Conservation (phyloP, 2,113 vertebrate genomes). For the Erythrolamprus reginae region DNA sequence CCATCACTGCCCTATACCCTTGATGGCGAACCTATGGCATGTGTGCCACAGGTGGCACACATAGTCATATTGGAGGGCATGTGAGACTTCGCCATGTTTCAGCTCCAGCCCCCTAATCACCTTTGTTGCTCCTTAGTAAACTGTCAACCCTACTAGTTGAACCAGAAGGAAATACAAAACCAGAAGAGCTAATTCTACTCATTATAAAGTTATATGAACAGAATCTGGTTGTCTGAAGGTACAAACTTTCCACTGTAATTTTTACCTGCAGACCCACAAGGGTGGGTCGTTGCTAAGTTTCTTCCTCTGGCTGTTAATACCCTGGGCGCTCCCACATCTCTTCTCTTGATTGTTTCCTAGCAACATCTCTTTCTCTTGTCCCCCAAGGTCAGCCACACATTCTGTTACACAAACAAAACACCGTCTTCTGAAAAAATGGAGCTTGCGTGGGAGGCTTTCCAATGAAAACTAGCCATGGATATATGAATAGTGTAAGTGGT, state of each 20-base stretch:
- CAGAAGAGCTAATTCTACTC: not conserved
- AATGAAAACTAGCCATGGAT: not conserved
- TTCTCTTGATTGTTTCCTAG: not conserved
- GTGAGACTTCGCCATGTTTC: too few species aligned
- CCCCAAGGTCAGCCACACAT: not conserved
- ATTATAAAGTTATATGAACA: not conserved
- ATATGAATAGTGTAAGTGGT: not conserved
- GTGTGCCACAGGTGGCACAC: too few species aligned
- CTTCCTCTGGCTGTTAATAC: not conserved
- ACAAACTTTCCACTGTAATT: not conserved
- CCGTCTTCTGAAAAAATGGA: not conserved
- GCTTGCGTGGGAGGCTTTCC: not conserved
- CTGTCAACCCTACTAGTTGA: not conserved
- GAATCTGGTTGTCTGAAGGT: not conserved
- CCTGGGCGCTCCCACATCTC: not conserved
- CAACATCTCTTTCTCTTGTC: not conserved
- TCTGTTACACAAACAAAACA: not conserved
- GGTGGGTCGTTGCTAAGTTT: not conserved
- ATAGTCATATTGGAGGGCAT: too few species aligned
- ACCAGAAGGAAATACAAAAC: not conserved
- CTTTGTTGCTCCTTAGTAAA: not conserved
- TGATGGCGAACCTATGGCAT: too few species aligned
- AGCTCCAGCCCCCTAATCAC: not conserved
- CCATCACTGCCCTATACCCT: too few species aligned
- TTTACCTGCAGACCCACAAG: not conserved